Evolutionary conservation across 2,113 vertebrate species (phyloP).

Genomic region (Macaca mulatta): DNA sequence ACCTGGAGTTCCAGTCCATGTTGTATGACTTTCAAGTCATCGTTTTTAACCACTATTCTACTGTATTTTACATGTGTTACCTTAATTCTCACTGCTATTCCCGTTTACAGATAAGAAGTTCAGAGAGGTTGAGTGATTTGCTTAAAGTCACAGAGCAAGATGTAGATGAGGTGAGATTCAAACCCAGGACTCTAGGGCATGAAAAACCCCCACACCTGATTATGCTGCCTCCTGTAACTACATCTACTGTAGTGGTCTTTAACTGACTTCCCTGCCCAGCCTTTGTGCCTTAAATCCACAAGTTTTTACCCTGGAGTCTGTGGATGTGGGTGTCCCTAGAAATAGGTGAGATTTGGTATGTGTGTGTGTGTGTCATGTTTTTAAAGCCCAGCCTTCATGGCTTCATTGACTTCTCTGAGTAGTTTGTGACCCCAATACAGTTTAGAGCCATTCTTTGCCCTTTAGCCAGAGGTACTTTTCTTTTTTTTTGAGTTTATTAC

Average conservation of each 20-base stretch:
- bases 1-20: neutral
- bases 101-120: neutral
- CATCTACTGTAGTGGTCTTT: neutral
- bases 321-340: neutral
- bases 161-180: neutral
- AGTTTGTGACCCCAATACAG: neutral
- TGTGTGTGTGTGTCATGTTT: neutral
- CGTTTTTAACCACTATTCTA: neutral
- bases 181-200: neutral
- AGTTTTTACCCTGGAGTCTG: neutral
- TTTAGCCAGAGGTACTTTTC: neutral
- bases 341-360: neutral
- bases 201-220: neutral
- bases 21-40: neutral
- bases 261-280: neutral
- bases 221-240: neutral
- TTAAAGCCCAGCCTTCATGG: neutral
- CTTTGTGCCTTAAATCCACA: neutral
- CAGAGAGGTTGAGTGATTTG: neutral
- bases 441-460: neutral
- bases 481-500: too few species aligned
- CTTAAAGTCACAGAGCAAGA: neutral
- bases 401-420: neutral
- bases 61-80: neutral
- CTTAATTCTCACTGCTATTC: neutral